Base-by-base conservation (phyloP, 2,797 vertebrate genomes). In the Ctenochaetus hawaiiensis region DNA sequence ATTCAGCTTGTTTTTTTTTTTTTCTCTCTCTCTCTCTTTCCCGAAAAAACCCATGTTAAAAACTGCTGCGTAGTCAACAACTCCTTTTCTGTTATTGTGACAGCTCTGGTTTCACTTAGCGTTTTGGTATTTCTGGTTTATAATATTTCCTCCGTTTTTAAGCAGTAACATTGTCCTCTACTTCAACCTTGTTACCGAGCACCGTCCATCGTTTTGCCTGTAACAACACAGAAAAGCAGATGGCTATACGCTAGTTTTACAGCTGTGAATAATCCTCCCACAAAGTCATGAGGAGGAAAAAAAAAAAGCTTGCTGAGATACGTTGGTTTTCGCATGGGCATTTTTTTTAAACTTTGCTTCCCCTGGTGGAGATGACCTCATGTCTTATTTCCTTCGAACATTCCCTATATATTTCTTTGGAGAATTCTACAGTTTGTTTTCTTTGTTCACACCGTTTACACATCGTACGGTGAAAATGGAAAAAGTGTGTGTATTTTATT, bases 61-160 rank as follows among this genome's bases (percentile, higher is more conserved):
- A 85, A 78, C 14, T 23, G 8, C 68, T 77, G 53, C 79, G 67
- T 63, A 45, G 73, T 81, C 74, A 83, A 82, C 73, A 63, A 53
- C 56, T 66, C 22, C 14, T 62, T 80, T 85, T 75, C 57, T 78
- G 69, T 79, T 20, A 0, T 80, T 75, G 60, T 73, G 61, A 83
- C 67, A 77, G 82, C 70, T 91, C 86, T 92, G 89, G 80, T 91
- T 92, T 86, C 83, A 91, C 83, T 92, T 90, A 90, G 62, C 65
- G 54, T 82, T 85, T 87, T 67, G 68, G 68, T 80, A 67, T 83
- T 85, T 84, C 67, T 81, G 85, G 86, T 89, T 81, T 84, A 68
- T 75, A 70, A 77, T 87, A 77, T 86, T 85, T 86, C 62, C 72
- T 54, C 57, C 59, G 68, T 85, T 89, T 75, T 83, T 57, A 82